phyloP scores from a whole-genome alignment of 2,797 vertebrate genomes.

The Scomberomorus guttatus region DNA sequence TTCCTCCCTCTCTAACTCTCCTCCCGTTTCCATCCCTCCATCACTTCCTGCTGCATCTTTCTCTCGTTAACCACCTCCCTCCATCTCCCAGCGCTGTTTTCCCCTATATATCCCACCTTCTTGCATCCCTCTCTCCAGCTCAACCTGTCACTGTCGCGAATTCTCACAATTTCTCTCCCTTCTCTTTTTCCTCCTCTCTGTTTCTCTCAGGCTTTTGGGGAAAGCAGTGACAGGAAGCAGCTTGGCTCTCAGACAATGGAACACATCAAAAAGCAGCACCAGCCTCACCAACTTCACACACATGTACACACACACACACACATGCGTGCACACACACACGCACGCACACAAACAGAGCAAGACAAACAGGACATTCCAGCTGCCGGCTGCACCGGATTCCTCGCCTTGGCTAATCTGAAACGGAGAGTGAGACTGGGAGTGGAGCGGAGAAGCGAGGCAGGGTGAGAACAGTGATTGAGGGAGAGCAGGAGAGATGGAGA shows the following conservation, averaged over 20 bases:
- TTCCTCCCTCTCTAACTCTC: conserved; percentile 72
- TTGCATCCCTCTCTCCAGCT: conserved; percentile 44
- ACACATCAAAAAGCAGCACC: conserved; percentile 87
- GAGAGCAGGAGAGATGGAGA: conserved; percentile 50
- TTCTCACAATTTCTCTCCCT: conserved; percentile 47
- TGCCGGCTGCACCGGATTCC: conserved; percentile 88
- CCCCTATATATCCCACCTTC: conserved; percentile 25
- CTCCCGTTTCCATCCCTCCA: conserved; percentile 69
- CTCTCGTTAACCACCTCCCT: conserved; percentile 12
- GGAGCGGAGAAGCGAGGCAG: conserved; percentile 65
- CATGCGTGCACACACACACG: conserved; percentile 28
- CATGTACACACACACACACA: conserved; percentile 46
- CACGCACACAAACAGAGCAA: conserved; percentile 78
- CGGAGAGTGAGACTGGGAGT: conserved; percentile 83
- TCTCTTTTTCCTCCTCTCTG: conserved; percentile 43
- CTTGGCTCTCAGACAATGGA: conserved; percentile 88
- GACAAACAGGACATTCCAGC: conserved; percentile 91
- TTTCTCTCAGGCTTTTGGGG: conserved; percentile 78
- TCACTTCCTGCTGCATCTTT: conserved; percentile 65
- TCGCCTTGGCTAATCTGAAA: conserved; percentile 85
- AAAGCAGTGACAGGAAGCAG: conserved; percentile 85
- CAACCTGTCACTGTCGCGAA: conserved; percentile 44
- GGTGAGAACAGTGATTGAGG: conserved; percentile 70
- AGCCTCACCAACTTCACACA: conserved; percentile 80
- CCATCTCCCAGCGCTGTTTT: conserved; percentile 29